These are phyloP conservation scores for Pangasius krempfi DNA, from an alignment of 2,797 vertebrate genomes.

Conservation along the genomic window DNA sequence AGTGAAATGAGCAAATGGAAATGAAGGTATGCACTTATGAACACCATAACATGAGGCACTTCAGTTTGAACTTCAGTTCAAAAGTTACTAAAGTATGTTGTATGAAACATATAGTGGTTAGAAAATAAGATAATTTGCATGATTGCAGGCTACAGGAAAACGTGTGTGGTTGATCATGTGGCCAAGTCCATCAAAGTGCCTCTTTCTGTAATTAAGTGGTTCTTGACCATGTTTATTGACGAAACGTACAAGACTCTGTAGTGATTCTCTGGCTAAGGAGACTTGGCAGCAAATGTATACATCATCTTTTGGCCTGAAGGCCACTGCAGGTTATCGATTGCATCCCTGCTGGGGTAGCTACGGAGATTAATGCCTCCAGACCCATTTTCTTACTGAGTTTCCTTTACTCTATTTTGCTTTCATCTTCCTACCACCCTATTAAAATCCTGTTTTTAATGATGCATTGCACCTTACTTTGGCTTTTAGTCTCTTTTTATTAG, in stretches of 20 bases:
- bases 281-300: background rate
- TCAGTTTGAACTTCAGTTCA: background rate
- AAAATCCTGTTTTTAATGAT: constrained; percentile 17
- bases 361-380: constrained; percentile 21
- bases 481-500: background rate
- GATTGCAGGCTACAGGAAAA: background rate
- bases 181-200: background rate
- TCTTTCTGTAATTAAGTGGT: constrained; percentile 1
- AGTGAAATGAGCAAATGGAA: background rate
- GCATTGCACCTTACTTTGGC: constrained; percentile 1
- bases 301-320: constrained; percentile 17
- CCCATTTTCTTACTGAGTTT: constrained; percentile 9
- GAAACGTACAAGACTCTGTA: background rate
- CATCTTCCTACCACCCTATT: background rate
- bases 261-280: background rate
- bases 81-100: background rate
- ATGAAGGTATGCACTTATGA: background rate
- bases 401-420: background rate
- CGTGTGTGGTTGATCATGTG: background rate
- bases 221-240: constrained; percentile 4
- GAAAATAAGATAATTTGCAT: background rate
- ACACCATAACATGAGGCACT: background rate
- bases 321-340: constrained; percentile 23
- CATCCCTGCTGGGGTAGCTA: background rate
- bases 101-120: background rate